Evolutionary conservation across 2,888 invertebrate genomes (phyloP), one percentile per base, ranked within the genome.

Genomic region (Orthosia gracilis): DNA sequence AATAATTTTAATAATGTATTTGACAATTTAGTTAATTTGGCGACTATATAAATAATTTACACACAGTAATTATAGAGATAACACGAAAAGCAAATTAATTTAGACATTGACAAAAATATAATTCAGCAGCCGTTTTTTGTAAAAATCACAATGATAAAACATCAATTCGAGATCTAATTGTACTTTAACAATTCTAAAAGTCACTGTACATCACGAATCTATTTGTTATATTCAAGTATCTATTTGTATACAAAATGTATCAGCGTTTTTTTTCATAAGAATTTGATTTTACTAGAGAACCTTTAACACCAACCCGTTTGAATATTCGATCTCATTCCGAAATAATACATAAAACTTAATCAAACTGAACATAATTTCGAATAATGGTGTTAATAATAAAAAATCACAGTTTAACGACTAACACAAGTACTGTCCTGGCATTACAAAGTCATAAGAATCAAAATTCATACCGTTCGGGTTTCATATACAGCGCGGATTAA

Each of bases 101-200:
- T 76, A 63, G 69, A 84, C 84, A 77, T 69, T 57, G 77, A 74
- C 62, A 70, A 83, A 82, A 73, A 82, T 66, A 75, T 69, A 67
- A 65, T 26, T 50, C 70, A 84, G 64, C 64, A 78, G 86, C 74
- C 72, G 55, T 59, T 71, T 66, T 55, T 12, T 52, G 67, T 65
- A 71, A 67, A 81, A 75, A 82, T 69, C 49, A 76, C 79, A 75
- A 80, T 69, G 21, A 73, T 83, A 85, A 31, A 40, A 83, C 80
- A 83, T 87, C 80, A 83, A 87, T 79, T 84, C 89, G 91, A 92
- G 91, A 92, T 92, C 92, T 89, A 87, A 85, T 90, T 92, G 91
- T 92, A 92, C 91, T 90, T 89, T 86, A 85, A 85, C 74, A 81
- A 83, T 78, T 81, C 74, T 79, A 87, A 85, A 73, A 85, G 65